Conservation (phyloP, 2,888 invertebrate genomes). For the Lasioglossum pauxillum region DNA sequence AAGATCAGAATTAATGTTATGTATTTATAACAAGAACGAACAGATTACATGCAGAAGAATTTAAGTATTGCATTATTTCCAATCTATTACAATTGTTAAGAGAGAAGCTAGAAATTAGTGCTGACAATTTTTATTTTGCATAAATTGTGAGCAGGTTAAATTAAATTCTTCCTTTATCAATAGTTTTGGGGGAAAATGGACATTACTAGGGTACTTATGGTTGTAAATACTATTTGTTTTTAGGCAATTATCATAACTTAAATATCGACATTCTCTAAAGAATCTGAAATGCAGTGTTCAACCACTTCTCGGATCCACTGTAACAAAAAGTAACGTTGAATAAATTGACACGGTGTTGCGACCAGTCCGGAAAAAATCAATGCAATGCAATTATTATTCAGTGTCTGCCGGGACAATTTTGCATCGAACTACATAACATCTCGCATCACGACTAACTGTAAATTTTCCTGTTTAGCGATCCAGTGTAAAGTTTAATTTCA, state of each 20-base stretch:
- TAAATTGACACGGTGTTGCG: background rate
- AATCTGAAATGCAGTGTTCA: background rate
- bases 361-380: background rate
- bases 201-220: too few species aligned
- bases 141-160: too few species aligned
- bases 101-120: too few species aligned
- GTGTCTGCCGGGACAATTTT: background rate
- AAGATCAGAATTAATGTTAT: too few species aligned
- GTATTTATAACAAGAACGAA: too few species aligned
- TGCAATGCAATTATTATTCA: background rate
- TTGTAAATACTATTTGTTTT: background rate
- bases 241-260: background rate
- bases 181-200: background rate
- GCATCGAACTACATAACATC: background rate
- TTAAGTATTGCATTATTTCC: too few species aligned
- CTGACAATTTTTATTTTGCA: too few species aligned
- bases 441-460: background rate
- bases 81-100: background rate
- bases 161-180: background rate
- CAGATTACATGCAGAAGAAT: too few species aligned
- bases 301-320: background rate
- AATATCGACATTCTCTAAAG: background rate
- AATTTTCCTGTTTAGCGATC: background rate
- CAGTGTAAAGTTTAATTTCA: background rate
- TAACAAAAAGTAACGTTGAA: slow-evolving; percentile 1